These are phyloP conservation scores for Nibea coibor DNA, from an alignment of 2,113 vertebrate species.

Conservation along the genomic window DNA sequence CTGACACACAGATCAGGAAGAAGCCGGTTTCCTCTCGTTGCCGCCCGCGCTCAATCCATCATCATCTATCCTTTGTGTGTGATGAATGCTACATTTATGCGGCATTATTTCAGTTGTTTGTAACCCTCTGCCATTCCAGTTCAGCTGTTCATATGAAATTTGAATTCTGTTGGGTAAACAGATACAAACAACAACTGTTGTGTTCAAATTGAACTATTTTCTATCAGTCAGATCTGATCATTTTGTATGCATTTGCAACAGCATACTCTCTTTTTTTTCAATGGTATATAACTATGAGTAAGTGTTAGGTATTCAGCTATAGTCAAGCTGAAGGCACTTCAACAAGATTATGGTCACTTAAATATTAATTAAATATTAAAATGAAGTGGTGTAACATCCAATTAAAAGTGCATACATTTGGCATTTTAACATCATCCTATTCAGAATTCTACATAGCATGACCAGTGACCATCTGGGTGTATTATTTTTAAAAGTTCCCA, in stretches of 20 bases:
- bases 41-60: slow-evolving; percentile 61
- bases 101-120: slow-evolving; percentile 54
- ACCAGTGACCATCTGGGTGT: neutral
- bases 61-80: slow-evolving; percentile 44
- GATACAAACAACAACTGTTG: slow-evolving; percentile 19
- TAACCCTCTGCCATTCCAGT: slow-evolving; percentile 4
- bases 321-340: neutral
- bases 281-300: neutral
- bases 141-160: slow-evolving; percentile 31
- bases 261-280: neutral
- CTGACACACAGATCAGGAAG: slow-evolving; percentile 59
- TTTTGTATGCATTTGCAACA: neutral
- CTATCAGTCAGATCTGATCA: neutral
- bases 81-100: slow-evolving; percentile 61
- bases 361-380: neutral
- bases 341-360: neutral
- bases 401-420: neutral
- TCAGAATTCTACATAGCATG: neutral
- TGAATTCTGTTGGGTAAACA: slow-evolving; percentile 26
- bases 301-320: neutral
- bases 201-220: neutral
- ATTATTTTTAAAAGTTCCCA: no score
- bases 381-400: neutral
- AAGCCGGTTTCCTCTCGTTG: slow-evolving; percentile 31
- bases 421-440: neutral